A percentile compares a stretch with the other conserved stretches of the same genome.
Evolutionary conservation across 2,888 invertebrate genomes (phyloP).

Genomic region (Atrina japonica): DNA sequence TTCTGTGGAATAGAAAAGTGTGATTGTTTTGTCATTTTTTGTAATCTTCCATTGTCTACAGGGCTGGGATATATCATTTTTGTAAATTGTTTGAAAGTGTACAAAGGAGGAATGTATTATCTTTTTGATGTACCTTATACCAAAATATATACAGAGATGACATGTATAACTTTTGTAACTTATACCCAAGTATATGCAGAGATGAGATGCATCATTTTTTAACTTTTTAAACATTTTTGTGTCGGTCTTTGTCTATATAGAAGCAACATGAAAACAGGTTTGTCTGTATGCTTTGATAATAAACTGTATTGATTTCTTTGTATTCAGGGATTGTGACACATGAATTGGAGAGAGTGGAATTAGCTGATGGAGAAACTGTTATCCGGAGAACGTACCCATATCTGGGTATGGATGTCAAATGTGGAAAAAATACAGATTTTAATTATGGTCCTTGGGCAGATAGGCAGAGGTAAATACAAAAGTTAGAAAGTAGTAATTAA

Average conservation of each 20-base stretch:
- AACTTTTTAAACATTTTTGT: too few species aligned
- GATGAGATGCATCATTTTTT: too few species aligned
- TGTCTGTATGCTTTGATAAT: too few species aligned
- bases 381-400: constrained; percentile 89
- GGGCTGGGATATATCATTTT: not conserved
- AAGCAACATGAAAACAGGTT: too few species aligned
- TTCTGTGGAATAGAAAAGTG: not conserved
- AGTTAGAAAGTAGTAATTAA: too few species aligned
- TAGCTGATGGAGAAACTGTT: constrained; percentile 96
- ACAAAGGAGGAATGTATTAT: too few species aligned
- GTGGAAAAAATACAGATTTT: constrained; percentile 88
- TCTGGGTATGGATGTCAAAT: constrained; percentile 96
- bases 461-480: constrained; percentile 90
- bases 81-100: not conserved
- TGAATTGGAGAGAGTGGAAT: constrained; percentile 92
- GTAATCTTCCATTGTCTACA: not conserved
- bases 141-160: too few species aligned
- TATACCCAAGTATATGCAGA: too few species aligned
- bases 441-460: constrained; percentile 99
- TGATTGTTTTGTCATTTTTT: not conserved
- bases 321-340: constrained; percentile 89
- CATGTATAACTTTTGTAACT: too few species aligned
- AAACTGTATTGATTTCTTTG: too few species aligned
- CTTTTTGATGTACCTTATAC: too few species aligned
- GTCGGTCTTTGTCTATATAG: too few species aligned